Evolutionary conservation across 2,888 invertebrate species (phyloP).

Genomic region (Macaria notata): DNA sequence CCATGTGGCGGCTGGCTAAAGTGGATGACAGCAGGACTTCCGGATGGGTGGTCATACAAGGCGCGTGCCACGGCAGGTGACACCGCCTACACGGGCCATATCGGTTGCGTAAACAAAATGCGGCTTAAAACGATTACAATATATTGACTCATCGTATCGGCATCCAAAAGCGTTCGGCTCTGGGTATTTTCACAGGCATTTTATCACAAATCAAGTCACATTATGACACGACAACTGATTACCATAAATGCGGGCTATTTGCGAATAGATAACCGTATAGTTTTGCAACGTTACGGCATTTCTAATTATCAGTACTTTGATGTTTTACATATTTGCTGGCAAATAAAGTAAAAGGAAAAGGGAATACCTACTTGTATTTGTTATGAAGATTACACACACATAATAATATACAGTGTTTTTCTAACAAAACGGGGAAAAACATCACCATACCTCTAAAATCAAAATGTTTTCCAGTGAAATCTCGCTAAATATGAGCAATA

Average conservation of each 20-base stretch:
- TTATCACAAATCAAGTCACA: slow-evolving; percentile 17
- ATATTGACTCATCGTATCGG: slow-evolving; percentile 22
- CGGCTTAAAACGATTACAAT: slow-evolving; percentile 8
- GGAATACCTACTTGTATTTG: too few species aligned
- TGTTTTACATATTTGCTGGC: not conserved
- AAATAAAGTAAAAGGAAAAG: too few species aligned
- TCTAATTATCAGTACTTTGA: slow-evolving; percentile 2
- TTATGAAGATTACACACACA: too few species aligned
- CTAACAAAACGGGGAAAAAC: too few species aligned
- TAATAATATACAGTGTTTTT: too few species aligned
- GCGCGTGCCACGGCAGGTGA: slow-evolving; percentile 21
- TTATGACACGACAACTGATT: slow-evolving; percentile 24
- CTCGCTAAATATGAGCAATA: slow-evolving; percentile 3
- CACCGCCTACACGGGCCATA: slow-evolving; percentile 3
- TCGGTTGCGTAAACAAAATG: slow-evolving; percentile 2
- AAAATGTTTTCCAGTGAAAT: too few species aligned
- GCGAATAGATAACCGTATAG: slow-evolving; percentile 19
- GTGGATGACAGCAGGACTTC: slow-evolving; percentile 12
- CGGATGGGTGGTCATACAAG: slow-evolving; percentile 21
- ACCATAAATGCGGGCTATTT: slow-evolving; percentile 24
- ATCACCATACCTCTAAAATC: too few species aligned
- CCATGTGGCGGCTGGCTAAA: slow-evolving; percentile 3
- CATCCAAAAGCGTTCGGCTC: slow-evolving; percentile 12
- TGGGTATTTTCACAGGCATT: slow-evolving; percentile 7
- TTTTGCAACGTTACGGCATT: slow-evolving; percentile 12